Evolutionary conservation across 2,888 invertebrate species (phyloP), one percentile per base, ranked within the genome.

Genomic region (Terebella lapidaria): DNA sequence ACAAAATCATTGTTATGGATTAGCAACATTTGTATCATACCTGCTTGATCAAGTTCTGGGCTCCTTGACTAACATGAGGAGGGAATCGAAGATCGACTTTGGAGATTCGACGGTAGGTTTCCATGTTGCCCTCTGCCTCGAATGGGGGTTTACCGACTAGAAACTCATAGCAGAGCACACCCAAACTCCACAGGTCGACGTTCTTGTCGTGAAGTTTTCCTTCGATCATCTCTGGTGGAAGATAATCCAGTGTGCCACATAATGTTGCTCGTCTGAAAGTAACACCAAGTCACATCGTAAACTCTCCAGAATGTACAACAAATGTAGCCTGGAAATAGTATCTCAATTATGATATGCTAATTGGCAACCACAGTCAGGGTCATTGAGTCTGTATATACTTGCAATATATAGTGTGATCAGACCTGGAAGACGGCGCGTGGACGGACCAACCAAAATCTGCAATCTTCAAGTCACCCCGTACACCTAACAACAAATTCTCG

Each of bases 391-490:
- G n/a, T n/a, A n/a, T n/a, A n/a, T n/a, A n/a, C n/a, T n/a, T n/a
- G n/a, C n/a, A n/a, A n/a, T n/a, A n/a, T n/a, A n/a, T n/a, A n/a
- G n/a, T n/a, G n/a, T n/a, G n/a, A 42, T 53, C 69, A 69, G 74
- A 84, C 84, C 82, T 81, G 1, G 93, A 92, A 20, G 91, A 90
- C 0, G 94, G 94, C 0, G 95, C 91, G 81, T 96, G 95, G 0
- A 96, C 95, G 0, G 95, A 94, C 96, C 96, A 97, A 15, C 96
- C 96, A 83, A 96, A 97, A 81, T 96, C 96, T 3, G 94, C 95
- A 68, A 96, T 91, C 83, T 97, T 97, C 1, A 96, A 83, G 72
- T 94, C 90, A 46, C 90, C 90, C 61, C 88, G 87, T 60, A 87
- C 84, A 1, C 92, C 92, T 2, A 97, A 84, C 3, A 97, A 83